Percentiles rank a stretch among this genome's conserved stretches.
These are phyloP conservation scores for Bactericera cockerelli DNA, from an alignment of 1,140 invertebrate genomes.

Conservation along the genomic window DNA sequence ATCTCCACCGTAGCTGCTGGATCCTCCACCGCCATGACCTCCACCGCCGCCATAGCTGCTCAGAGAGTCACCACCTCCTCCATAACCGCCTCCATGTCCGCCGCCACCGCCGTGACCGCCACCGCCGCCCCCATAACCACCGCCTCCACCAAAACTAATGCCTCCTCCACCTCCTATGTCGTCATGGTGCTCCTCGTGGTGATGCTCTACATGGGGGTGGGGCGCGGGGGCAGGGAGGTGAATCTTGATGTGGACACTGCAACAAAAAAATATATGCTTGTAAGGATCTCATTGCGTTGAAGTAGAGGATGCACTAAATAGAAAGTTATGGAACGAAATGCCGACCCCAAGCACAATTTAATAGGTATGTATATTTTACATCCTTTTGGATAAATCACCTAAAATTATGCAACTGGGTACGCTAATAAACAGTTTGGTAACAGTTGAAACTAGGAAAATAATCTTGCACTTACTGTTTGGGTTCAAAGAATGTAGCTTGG, in stretches of 20 bases:
- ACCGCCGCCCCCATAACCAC: too few relatives aligned
- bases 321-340: too few relatives aligned
- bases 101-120: neutral
- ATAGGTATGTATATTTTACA: too few relatives aligned
- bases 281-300: too few relatives aligned
- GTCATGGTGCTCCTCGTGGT: neutral
- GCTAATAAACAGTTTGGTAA: too few relatives aligned
- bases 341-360: too few relatives aligned
- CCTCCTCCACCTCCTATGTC: neutral
- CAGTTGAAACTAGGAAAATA: too few relatives aligned
- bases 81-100: neutral
- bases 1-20: neutral
- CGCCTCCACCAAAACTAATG: neutral
- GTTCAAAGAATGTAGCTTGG: neutral
- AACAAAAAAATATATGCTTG: too few relatives aligned
- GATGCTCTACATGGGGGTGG: neutral
- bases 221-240: neutral
- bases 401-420: too few relatives aligned
- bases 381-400: too few relatives aligned
- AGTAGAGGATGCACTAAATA: too few relatives aligned
- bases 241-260: conserved; percentile 1
- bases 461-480: conserved; percentile 1
- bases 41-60: conserved; percentile 1
- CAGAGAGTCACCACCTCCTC: neutral
- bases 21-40: neutral